phyloP scores from a whole-genome alignment of 2,888 invertebrate genomes.

The Eupithecia exiguata region DNA sequence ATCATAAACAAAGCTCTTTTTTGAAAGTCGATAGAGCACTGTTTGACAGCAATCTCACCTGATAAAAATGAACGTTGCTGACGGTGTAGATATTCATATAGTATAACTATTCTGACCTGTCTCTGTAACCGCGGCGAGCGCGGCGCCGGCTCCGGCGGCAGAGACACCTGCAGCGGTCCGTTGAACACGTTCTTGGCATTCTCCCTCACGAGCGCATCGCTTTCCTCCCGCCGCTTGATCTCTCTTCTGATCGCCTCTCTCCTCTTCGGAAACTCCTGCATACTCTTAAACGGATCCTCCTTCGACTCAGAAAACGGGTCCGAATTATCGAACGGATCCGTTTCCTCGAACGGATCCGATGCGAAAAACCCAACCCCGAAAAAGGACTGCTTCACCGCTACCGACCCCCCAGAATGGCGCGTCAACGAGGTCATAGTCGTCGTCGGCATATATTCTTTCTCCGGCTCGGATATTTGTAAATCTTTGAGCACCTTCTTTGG shows the following conservation, averaged over 20 bases:
- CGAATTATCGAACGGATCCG: constrained; percentile 89
- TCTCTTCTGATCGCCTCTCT: constrained; percentile 59
- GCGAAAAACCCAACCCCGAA: constrained; percentile 72
- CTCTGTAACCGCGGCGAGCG: constrained; percentile 74
- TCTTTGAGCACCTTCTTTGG: constrained; percentile 96
- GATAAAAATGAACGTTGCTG: too few relatives aligned
- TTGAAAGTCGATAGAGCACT: too few relatives aligned
- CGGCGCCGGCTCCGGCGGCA: constrained; percentile 85
- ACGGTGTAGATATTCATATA: not conserved
- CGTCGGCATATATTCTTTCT: constrained; percentile 71
- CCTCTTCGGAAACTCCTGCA: constrained; percentile 72
- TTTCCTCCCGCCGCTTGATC: constrained; percentile 58
- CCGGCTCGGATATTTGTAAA: constrained; percentile 80
- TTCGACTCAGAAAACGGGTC: constrained; percentile 87
- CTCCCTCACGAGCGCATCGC: constrained; percentile 49
- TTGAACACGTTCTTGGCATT: constrained; percentile 80
- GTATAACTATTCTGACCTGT: constrained; percentile 60
- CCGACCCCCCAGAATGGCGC: constrained; percentile 79
- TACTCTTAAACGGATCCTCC: constrained; percentile 85
- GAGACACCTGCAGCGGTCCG: constrained; percentile 87
- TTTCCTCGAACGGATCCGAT: constrained; percentile 86
- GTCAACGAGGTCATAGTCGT: constrained; percentile 79
- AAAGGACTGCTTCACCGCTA: constrained; percentile 71
- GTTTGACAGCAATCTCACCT: too few relatives aligned
- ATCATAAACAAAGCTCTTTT: too few relatives aligned